Evolutionary conservation across 2,888 invertebrate species (phyloP).

Genomic region (Mythimna impura): DNA sequence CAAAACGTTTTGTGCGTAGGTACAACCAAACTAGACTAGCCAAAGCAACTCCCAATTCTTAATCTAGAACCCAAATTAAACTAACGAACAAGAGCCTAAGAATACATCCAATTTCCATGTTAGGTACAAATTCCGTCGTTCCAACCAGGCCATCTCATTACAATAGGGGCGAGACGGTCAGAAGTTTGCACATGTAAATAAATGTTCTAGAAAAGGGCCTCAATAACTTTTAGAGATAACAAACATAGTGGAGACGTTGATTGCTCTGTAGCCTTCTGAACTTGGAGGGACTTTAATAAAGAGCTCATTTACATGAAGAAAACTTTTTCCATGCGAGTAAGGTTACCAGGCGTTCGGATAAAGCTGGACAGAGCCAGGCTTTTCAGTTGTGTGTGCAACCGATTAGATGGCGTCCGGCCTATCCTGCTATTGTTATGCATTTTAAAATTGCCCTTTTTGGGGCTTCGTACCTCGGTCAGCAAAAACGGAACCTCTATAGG

Average conservation of each 20-base stretch:
- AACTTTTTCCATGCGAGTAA: too few relatives aligned
- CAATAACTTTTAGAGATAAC: conserved; percentile 48
- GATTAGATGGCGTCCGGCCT: too few relatives aligned
- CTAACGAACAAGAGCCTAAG: conserved; percentile 13
- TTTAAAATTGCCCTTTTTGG: too few relatives aligned
- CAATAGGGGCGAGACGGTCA: conserved; percentile 22
- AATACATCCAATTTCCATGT: conserved; percentile 32
- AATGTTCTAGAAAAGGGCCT: conserved; percentile 43
- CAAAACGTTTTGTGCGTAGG: too few relatives aligned
- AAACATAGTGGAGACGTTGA: conserved; percentile 27
- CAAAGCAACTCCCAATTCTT: neutral
- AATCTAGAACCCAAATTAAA: conserved; percentile 35
- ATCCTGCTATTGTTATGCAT: too few relatives aligned
- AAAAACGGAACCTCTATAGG: too few relatives aligned
- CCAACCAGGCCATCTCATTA: conserved; percentile 41
- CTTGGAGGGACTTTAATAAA: conserved; percentile 26
- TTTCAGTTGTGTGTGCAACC: too few relatives aligned
- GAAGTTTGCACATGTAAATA: conserved; percentile 56
- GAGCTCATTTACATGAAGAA: neutral
- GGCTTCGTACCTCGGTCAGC: too few relatives aligned
- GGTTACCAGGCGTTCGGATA: too few relatives aligned
- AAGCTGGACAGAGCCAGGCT: too few relatives aligned
- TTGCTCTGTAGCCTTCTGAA: conserved; percentile 41
- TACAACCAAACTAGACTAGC: neutral
- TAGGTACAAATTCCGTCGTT: conserved; percentile 29